phyloP scores from a whole-genome alignment of 2,797 vertebrate genomes.

The Bradypodion pumilum region DNA sequence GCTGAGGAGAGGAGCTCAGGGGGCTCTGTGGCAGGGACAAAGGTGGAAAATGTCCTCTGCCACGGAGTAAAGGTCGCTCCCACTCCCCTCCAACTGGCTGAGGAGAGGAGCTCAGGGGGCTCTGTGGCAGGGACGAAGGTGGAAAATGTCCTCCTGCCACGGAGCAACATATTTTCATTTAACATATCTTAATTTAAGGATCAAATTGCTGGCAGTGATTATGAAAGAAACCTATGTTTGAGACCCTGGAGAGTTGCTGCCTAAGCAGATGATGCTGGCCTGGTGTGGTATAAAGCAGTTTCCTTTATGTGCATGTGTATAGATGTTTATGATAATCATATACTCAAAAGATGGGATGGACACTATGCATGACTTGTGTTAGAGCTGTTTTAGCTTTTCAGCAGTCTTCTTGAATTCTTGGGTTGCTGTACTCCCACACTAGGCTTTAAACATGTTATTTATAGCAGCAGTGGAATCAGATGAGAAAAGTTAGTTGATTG shows the following conservation, averaged over 20 bases:
- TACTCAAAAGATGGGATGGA: accelerated
- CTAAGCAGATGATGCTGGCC: background rate
- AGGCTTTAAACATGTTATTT: conserved; percentile 63
- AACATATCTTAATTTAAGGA: no score
- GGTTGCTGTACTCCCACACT: conserved; percentile 44
- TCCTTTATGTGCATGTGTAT: background rate
- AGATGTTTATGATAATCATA: background rate
- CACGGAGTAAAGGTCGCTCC: no score
- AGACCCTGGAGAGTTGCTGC: background rate
- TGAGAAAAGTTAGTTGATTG: conserved; percentile 57
- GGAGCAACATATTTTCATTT: no score
- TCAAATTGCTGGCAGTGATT: background rate
- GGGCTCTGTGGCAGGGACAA: no score
- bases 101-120: no score
- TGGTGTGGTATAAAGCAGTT: background rate
- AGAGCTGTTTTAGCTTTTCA: background rate
- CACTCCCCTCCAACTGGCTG: no score
- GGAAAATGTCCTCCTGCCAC: no score
- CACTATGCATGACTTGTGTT: background rate
- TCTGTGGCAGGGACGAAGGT: no score
- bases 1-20: no score
- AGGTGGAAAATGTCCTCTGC: no score
- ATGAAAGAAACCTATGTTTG: no score
- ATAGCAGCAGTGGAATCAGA: conserved; percentile 51
- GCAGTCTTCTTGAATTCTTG: conserved; percentile 13